phyloP scores from a whole-genome alignment of 2,888 invertebrate species.

The Drosophila vallismaia region DNA sequence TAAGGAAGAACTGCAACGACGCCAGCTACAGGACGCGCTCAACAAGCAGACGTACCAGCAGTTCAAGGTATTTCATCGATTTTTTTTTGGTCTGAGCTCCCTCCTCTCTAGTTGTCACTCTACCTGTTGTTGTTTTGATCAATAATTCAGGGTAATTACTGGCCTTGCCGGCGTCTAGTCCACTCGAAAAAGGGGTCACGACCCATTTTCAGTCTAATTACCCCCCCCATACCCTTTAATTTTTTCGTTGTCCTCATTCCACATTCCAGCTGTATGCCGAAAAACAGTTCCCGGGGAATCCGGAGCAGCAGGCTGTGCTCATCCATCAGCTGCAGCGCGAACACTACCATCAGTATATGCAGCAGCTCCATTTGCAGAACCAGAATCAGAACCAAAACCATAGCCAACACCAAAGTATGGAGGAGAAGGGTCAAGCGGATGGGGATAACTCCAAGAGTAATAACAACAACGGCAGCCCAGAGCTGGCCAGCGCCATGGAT shows the following conservation, averaged over 20 bases:
- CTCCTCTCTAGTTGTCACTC: slow-evolving; percentile 1
- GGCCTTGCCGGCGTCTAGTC: slow-evolving; percentile 6
- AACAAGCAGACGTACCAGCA: slow-evolving; percentile 97
- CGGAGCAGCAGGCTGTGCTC: slow-evolving; percentile 95
- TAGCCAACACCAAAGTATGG: slow-evolving; percentile 44
- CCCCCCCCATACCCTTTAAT: background rate
- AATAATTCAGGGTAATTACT: slow-evolving; percentile 57
- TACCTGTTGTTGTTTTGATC: slow-evolving; percentile 58
- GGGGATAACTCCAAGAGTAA: slow-evolving; percentile 3
- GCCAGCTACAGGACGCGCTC: slow-evolving; percentile 97
- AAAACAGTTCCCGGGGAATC: slow-evolving; percentile 94
- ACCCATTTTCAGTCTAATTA: slow-evolving; percentile 40
- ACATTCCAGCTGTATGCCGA: slow-evolving; percentile 90
- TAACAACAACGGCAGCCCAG: slow-evolving; percentile 34
- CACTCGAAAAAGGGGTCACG: slow-evolving; percentile 54
- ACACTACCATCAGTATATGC: slow-evolving; percentile 99
- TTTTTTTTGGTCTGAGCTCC: background rate
- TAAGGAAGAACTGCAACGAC: slow-evolving; percentile 83
- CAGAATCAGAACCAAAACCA: slow-evolving; percentile 53
- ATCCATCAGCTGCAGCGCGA: slow-evolving; percentile 98
- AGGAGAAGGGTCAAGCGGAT: slow-evolving; percentile 18
- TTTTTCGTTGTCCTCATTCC: slow-evolving; percentile 9
- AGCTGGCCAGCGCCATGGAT: slow-evolving; percentile 50
- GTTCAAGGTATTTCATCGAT: slow-evolving; percentile 86
- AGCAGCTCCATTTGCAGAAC: slow-evolving; percentile 89